Evolutionary conservation across 1,140 invertebrate genomes (phyloP).

Genomic region (Cryptotermes secundus): DNA sequence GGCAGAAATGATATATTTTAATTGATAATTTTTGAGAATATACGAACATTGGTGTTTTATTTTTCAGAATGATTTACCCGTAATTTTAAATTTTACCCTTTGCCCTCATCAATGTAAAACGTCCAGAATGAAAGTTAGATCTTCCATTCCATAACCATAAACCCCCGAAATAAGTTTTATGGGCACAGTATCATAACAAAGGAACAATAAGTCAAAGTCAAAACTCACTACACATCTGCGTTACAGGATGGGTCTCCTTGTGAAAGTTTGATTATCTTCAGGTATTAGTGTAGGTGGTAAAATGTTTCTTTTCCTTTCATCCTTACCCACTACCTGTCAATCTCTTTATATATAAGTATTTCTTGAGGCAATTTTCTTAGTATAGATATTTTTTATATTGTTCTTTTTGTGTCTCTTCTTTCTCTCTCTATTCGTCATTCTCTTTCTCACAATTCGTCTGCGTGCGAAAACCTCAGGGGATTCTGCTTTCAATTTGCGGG

Average conservation of each 20-base stretch:
- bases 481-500: conserved; percentile 16
- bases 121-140: not conserved
- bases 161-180: not conserved
- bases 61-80: too few species aligned
- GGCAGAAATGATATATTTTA: too few species aligned
- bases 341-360: not conserved
- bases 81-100: not conserved
- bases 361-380: conserved; percentile 7
- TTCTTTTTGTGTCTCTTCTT: not conserved
- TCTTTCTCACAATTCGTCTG: not conserved
- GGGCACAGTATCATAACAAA: not conserved
- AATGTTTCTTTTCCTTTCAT: not conserved
- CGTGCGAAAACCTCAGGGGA: not conserved
- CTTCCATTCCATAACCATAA: not conserved
- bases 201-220: conserved; percentile 17
- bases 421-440: not conserved
- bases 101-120: too few species aligned
- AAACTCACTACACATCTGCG: not conserved
- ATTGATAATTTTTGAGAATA: too few species aligned
- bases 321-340: not conserved
- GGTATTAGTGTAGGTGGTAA: conserved; percentile 8
- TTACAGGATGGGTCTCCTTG: not conserved
- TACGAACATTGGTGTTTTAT: too few species aligned
- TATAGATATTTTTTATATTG: not conserved
- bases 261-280: conserved; percentile 1